Evolutionary conservation across 1,140 invertebrate genomes (phyloP).

Genomic region (Homarus americanus): DNA sequence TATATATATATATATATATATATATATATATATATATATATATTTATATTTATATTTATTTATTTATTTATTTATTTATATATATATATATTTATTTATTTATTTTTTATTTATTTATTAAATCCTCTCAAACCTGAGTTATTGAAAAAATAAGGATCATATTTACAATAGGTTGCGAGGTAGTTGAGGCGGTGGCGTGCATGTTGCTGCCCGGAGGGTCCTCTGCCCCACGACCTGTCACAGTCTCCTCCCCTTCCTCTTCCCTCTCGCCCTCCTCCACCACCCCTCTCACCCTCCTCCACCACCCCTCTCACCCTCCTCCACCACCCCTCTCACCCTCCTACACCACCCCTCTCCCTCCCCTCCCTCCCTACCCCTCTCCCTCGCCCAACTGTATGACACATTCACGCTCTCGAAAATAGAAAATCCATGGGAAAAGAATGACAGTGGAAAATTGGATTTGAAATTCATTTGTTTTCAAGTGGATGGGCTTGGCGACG

Average conservation of each 20-base stretch:
- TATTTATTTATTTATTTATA: background rate
- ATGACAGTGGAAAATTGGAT: constrained; percentile 71
- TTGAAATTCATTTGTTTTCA: constrained; percentile 72
- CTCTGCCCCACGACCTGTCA: background rate
- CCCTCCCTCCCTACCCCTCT: background rate
- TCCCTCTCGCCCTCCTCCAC: background rate
- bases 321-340: background rate
- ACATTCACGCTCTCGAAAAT: constrained; percentile 69
- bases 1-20: background rate
- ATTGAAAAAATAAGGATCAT: background rate
- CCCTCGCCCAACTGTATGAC: constrained; percentile 60
- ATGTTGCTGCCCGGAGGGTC: background rate
- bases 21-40: background rate
- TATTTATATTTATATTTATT: background rate
- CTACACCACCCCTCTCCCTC: background rate
- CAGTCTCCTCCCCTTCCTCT: constrained; percentile 12
- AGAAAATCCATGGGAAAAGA: constrained; percentile 70
- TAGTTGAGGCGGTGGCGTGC: background rate
- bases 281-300: background rate
- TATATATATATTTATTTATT: background rate
- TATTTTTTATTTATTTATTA: background rate
- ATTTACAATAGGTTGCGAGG: background rate
- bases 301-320: background rate
- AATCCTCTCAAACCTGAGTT: background rate
- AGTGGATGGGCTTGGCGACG: constrained; percentile 65